Evolutionary conservation across 2,113 vertebrate species (phyloP).

Genomic region (Micronycteris hirsuta): DNA sequence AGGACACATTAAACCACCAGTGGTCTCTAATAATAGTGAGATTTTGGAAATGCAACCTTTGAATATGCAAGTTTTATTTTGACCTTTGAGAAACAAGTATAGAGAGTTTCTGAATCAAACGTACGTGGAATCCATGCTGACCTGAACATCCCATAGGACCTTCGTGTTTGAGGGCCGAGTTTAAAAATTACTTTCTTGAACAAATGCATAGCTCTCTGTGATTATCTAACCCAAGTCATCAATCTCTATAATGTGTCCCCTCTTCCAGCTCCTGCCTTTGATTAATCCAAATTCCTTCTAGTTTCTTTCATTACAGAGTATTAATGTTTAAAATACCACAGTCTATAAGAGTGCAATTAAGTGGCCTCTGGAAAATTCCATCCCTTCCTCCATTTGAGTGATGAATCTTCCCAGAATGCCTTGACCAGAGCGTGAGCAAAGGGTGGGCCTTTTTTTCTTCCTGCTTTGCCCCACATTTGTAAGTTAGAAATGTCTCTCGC

Average conservation of each 20-base stretch:
- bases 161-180: not conserved
- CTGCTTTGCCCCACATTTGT: not conserved
- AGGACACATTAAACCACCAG: not conserved
- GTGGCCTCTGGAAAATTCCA: conserved; percentile 43
- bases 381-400: not conserved
- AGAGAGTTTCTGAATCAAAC: conserved; percentile 1
- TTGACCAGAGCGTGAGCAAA: not conserved
- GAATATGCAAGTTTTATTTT: conserved; percentile 13
- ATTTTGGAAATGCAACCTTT: not conserved
- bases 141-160: not conserved
- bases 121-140: not conserved
- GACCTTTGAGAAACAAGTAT: not conserved
- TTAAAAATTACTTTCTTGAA: conserved; percentile 54
- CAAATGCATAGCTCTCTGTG: conserved; percentile 19
- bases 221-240: conserved; percentile 51
- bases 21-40: not conserved
- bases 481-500: not conserved
- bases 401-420: not conserved
- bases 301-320: conserved; percentile 59
- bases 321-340: conserved; percentile 67
- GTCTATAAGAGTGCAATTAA: conserved; percentile 48
- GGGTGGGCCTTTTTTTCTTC: too few species aligned
- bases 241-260: conserved; percentile 50
- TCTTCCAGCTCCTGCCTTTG: conserved; percentile 44
- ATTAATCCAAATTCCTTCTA: conserved; percentile 56